A percentile compares a stretch with the other conserved stretches of the same genome.
Evolutionary conservation across 1,140 invertebrate species (phyloP).

Genomic region (Pteromalus puparum): DNA sequence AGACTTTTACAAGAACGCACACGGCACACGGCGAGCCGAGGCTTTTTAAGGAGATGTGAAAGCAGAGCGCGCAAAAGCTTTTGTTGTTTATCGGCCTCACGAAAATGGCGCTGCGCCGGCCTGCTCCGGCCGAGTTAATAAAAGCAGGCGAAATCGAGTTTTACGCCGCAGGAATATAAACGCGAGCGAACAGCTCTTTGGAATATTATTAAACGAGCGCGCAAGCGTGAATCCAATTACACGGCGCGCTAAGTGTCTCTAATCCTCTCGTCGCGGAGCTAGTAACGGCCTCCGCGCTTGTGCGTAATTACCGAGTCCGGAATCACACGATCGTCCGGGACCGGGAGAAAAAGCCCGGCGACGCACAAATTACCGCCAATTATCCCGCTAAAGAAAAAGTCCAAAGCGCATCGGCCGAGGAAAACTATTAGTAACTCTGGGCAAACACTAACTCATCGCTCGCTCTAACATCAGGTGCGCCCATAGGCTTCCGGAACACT

Average conservation of each 20-base stretch:
- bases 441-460: not conserved
- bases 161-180: not conserved
- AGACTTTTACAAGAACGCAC: slow-evolving; percentile 24
- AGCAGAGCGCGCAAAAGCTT: slow-evolving; percentile 51
- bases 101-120: not conserved
- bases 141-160: slow-evolving; percentile 10
- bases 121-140: not conserved
- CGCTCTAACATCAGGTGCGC: slow-evolving; percentile 33
- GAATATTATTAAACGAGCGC: not conserved
- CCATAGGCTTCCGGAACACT: slow-evolving; percentile 18
- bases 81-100: slow-evolving; percentile 19
- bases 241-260: not conserved
- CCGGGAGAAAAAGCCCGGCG: too few species aligned
- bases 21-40: not conserved
- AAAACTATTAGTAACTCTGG: not conserved
- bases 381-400: not conserved
- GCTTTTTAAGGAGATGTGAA: slow-evolving; percentile 41
- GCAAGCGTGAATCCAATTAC: not conserved
- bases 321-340: too few species aligned
- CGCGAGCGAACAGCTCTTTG: too few species aligned
- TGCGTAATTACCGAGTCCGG: not conserved
- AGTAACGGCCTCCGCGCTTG: not conserved
- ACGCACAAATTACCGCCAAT: not conserved
- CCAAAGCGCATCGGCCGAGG: not conserved
- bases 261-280: too few species aligned